Evolutionary conservation across 2,797 vertebrate genomes (phyloP).

Genomic region (Muscicapa striata): DNA sequence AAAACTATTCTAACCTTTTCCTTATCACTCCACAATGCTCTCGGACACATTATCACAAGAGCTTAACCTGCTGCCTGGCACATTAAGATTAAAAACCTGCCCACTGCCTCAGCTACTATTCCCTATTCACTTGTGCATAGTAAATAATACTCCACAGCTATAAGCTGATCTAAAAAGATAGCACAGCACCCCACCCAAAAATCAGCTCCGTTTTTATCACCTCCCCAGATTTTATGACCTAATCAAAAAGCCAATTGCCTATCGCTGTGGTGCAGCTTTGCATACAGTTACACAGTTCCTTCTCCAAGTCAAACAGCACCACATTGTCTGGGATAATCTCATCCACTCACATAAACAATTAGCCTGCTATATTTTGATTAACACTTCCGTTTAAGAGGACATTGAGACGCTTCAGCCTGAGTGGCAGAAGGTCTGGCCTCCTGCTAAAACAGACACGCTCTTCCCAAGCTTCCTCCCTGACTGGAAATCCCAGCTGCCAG

Average conservation of each 20-base stretch:
- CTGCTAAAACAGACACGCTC: neutral
- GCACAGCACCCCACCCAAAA: neutral
- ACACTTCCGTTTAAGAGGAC: constrained; percentile 25
- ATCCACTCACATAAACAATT: constrained; percentile 41
- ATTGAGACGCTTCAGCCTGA: neutral
- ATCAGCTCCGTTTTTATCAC: constrained; percentile 25
- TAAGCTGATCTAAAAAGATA: constrained; percentile 29
- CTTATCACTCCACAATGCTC: neutral
- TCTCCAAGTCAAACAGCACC: constrained; percentile 26
- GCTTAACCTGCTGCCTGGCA: neutral
- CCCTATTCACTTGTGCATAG: neutral
- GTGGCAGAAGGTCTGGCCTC: constrained; percentile 1
- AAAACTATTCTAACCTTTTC: neutral
- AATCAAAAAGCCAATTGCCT: neutral
- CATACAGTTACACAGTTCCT: neutral
- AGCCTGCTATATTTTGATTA: constrained; percentile 49
- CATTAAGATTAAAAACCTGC: constrained; percentile 26
- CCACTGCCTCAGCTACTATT: neutral
- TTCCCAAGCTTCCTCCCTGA: neutral
- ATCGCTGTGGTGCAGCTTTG: neutral
- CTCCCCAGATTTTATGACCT: constrained; percentile 23
- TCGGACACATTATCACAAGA: neutral
- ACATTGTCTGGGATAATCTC: constrained; percentile 35
- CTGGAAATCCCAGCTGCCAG: neutral
- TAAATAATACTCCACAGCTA: neutral